A percentile compares a stretch with the other conserved stretches of the same genome.
Conservation (phyloP, 1,140 invertebrate species). For the Ganaspis sp. region DNA sequence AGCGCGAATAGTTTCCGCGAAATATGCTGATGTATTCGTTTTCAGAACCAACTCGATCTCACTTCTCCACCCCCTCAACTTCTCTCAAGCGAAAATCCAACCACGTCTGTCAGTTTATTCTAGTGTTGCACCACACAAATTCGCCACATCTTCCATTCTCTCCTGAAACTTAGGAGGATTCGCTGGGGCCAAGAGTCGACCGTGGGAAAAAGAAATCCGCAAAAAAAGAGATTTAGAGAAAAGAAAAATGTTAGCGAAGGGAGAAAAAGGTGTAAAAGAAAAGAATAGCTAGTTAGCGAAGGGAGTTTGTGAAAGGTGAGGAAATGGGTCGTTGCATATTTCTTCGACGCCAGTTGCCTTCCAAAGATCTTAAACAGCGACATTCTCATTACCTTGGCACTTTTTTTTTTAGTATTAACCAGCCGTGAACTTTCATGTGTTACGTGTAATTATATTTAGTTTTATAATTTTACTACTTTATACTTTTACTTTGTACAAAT, state of each 20-base stretch:
- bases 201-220: constrained; percentile 19
- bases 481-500: too few relatives aligned
- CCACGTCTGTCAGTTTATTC: constrained; percentile 55
- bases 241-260: neutral
- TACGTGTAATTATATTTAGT: neutral
- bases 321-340: constrained; percentile 31
- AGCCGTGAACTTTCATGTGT: neutral
- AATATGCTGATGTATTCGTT: constrained; percentile 58
- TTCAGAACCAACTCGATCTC: constrained; percentile 25
- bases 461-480: too few relatives aligned
- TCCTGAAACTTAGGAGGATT: constrained; percentile 13
- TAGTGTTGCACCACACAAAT: constrained; percentile 50
- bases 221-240: constrained; percentile 25
- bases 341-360: neutral
- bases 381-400: neutral
- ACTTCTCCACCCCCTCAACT: neutral
- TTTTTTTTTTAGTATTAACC: neutral
- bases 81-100: constrained; percentile 49
- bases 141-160: constrained; percentile 43
- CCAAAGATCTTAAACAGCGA: neutral
- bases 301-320: neutral
- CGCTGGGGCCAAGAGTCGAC: neutral
- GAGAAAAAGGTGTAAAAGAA: neutral
- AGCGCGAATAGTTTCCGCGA: constrained; percentile 44
- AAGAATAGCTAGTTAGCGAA: constrained; percentile 25